phyloP scores from a whole-genome alignment of 2,113 vertebrate genomes.

The Lophotis ruficrista region DNA sequence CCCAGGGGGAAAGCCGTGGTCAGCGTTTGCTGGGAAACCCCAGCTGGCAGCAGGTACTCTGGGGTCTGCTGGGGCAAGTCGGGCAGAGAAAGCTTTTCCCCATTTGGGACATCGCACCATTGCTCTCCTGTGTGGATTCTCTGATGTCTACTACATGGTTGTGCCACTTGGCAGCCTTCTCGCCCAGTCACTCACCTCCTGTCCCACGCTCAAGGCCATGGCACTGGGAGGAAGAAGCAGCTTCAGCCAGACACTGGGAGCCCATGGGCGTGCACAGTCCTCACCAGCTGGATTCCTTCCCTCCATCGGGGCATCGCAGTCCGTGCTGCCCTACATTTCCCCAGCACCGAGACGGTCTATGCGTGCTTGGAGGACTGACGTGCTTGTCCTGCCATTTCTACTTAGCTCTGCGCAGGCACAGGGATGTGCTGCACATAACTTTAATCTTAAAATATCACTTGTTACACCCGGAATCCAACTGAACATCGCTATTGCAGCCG shows the following conservation, averaged over 20 bases:
- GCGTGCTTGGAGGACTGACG: fast-evolving
- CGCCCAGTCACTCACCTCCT: neutral
- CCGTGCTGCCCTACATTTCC: neutral
- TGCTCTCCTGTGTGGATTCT: neutral
- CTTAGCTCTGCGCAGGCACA: neutral
- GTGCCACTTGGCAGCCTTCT: neutral
- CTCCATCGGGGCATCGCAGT: neutral
- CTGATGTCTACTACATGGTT: neutral
- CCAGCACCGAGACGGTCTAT: fast-evolving
- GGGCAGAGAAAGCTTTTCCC: neutral
- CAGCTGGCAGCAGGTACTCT: fast-evolving
- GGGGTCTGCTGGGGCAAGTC: neutral
- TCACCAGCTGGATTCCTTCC: neutral
- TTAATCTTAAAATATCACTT: neutral
- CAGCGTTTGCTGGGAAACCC: neutral
- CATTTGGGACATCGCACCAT: fast-evolving
- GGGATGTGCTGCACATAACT: neutral
- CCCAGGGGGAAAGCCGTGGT: neutral
- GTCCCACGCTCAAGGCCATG: fast-evolving
- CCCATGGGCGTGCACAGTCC: fast-evolving
- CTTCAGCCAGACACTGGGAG: neutral
- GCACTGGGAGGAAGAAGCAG: neutral
- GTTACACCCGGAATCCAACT: neutral
- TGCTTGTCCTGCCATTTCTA: neutral
- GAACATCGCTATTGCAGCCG: neutral